Conservation (phyloP, 1,140 invertebrate species). For the Pseudoatta argentina region DNA sequence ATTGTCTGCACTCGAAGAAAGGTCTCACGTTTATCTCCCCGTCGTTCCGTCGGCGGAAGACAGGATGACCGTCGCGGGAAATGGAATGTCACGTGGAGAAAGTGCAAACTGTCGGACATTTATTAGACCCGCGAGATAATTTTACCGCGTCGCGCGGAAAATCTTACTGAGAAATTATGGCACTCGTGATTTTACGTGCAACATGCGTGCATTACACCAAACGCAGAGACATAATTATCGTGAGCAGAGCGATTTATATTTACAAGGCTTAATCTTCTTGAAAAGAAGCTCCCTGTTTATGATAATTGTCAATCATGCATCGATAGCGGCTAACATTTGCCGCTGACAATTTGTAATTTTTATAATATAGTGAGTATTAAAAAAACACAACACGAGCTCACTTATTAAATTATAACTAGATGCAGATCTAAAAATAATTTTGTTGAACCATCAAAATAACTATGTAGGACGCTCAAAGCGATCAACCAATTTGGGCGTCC, state of each 20-base stretch:
- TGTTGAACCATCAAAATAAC: too few relatives aligned
- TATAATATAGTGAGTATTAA: too few relatives aligned
- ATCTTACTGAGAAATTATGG: conserved; percentile 24
- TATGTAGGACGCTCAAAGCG: too few relatives aligned
- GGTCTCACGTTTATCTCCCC: conserved; percentile 25
- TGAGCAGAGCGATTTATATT: neutral
- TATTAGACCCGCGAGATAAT: conserved; percentile 66
- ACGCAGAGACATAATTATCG: neutral
- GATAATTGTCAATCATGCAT: neutral
- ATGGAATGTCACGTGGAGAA: conserved; percentile 68
- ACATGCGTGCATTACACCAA: too few relatives aligned
- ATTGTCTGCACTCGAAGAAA: conserved; percentile 10
- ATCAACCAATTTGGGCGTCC: too few relatives aligned
- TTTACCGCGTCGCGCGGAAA: conserved; percentile 18
- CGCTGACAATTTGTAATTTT: too few relatives aligned
- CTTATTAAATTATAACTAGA: too few relatives aligned
- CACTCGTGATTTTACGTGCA: neutral
- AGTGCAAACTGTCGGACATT: conserved; percentile 72
- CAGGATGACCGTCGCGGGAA: conserved; percentile 73
- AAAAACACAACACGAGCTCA: too few relatives aligned
- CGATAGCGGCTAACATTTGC: too few relatives aligned
- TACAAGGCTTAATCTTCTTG: neutral
- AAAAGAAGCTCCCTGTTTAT: neutral
- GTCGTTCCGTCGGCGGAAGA: conserved; percentile 38
- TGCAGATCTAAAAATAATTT: too few relatives aligned